Evolutionary conservation across 2,113 vertebrate species (phyloP), one percentile per base, ranked within the genome.

Genomic region (Girardinichthys multiradiatus): DNA sequence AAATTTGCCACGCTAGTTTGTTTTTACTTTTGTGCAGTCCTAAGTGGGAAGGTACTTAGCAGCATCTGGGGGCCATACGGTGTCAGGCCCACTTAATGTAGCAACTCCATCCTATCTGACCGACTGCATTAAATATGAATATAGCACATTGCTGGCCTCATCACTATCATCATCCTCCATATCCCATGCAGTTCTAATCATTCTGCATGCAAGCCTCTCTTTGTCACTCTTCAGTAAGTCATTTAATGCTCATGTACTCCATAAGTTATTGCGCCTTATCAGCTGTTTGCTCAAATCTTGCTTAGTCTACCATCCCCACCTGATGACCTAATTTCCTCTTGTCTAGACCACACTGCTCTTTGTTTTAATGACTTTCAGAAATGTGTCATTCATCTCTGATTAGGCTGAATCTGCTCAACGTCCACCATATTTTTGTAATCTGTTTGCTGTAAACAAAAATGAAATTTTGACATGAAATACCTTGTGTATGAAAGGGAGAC

Each of bases 61-160:
- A 68, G 80, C 82, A 80, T 83, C 80, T 82, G 74, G 76, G 77
- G 85, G 76, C 80, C 62, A 29, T 76, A 80, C 76, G 86, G 77
- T 86, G 85, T 87, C 90, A 85, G 64, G 78, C 81, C 84, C 83
- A 80, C 81, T 86, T 89, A 86, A 90, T 84, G 89, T 83, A 80
- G 83, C 79, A 59, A 81, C 61, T 58, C 68, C 78, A 76, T 85
- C 80, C 78, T 75, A 64, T 89, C 86, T 88, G 86, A 85, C 87
- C 89, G 68, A 77, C 81, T 42, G 71, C 62, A 77, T 92, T 83
- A 90, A 90, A 88, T 81, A 86, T 92, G 87, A 57, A 92, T 64
- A 57, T 7, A 37, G 67, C 86, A 85, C 79, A 81, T 76, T 71
- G 81, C 84, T 78, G 79, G 77, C 81, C 77, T 86, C 84, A 73